Base-by-base conservation (phyloP, 1,140 invertebrate genomes). In the Brachionus angularis region DNA sequence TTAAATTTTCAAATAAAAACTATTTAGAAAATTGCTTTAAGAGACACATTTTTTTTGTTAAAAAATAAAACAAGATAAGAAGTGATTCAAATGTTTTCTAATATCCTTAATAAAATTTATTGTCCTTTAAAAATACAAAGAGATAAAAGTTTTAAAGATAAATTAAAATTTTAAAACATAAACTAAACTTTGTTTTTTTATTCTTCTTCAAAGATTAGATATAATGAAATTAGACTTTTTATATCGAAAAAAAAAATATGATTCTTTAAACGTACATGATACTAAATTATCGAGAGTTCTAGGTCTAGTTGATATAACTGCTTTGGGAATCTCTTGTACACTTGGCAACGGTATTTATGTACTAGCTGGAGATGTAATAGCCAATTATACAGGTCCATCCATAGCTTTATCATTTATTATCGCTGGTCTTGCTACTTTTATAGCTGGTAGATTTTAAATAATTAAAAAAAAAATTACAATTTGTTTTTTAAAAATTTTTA, bases 391-490 rank as follows among this genome's bases (percentile, higher is more conserved):
- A 0, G 93, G 93, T 2, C 91, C 92, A 2, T 90, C 88, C 7
- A 90, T 92, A 1, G 86, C 92, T 4, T 72, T 95, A 0, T 92
- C 90, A 12, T 93, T 93, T 75, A 81, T 93, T 0, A 78, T 95
- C 44, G 91, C 91, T 3, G 91, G 90, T 1, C 79, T 93, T 1
- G 90, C 91, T 0, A 91, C 90, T 0, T 83, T 93, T 27, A 79
- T 96, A 23, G 89, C 78, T 73, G 78, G 77, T 79, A 73, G 21
- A 29, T 39, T 70, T 53, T n/a, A 1, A 52, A 34, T 4, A 34
- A 16, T 39, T 7, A 39, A 39, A 3, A 36, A 50, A 53, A 31
- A 18, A 18, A 62, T 72, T 42, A 8, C 1, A 5, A 8, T 42
- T 39, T 67, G 3, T 61, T 72, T 39, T 61, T 5, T 71, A 18